Evolutionary conservation across 2,888 invertebrate species (phyloP), one percentile per base, ranked within the genome.

Genomic region (Gymnosoma rotundatum): DNA sequence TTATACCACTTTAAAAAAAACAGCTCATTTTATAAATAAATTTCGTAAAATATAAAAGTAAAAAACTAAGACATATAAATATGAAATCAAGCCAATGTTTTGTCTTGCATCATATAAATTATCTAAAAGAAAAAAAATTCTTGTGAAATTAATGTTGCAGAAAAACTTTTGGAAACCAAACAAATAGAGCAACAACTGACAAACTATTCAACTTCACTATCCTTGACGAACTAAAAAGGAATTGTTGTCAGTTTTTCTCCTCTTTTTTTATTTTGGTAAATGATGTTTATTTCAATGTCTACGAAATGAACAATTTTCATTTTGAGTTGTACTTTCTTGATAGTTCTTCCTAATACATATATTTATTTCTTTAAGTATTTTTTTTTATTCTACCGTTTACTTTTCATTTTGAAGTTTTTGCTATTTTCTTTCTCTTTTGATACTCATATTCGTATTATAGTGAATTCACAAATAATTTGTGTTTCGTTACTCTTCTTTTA

Each of bases 141-240:
- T 38, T 42, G 0, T 10, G 12, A 12, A 42, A 48, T 58, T 58
- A 58, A 66, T 48, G n/a, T 32, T 54, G 45, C 52, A 48, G 63
- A 32, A 52, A 45, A 63, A 61, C 9, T 36, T 36, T 20, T 64
- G 69, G 12, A 76, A 45, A 36, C 42, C 42, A 20, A 12, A 54
- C 42, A 60, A 56, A 63, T 54, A 18, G 16, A 75, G 12, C 36
- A 70, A 60, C 8, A 20, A 36, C 5, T 18, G 45, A 61, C 21
- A 48, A 64, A 69, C 86, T 86, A 85, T 83, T 87, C 86, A 86
- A 86, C 86, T 85, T 81, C 86, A 85, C 84, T 85, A 87, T 86
- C 84, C 85, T 82, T 86, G 86, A 87, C 87, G 87, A 87, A 87
- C 87, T 87, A 85, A 75, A 83, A 83, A 83, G 74, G 72, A 78